Evolutionary conservation across 2,888 invertebrate genomes (phyloP).

Genomic region (Eupithecia subumbrata): DNA sequence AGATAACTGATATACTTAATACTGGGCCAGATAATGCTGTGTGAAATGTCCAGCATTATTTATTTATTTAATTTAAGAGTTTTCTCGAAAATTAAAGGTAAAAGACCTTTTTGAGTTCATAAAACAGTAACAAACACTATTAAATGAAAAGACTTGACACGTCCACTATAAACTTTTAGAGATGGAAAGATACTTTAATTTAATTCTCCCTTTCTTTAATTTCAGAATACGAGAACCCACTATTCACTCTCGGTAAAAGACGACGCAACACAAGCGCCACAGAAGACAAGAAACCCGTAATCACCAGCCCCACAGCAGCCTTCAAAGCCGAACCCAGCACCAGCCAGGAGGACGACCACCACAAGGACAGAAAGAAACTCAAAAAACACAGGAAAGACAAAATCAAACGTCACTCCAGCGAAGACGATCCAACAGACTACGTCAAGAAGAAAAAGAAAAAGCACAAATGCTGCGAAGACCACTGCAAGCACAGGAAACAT

Average conservation of each 20-base stretch:
- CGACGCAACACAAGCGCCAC: constrained; percentile 88
- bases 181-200: background rate
- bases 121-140: background rate
- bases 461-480: constrained; percentile 88
- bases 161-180: background rate
- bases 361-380: constrained; percentile 86
- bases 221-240: constrained; percentile 93
- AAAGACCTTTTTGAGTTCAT: background rate
- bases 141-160: background rate
- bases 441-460: constrained; percentile 88
- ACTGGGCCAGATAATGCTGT: too few species aligned
- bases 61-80: too few species aligned
- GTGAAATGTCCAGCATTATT: too few species aligned
- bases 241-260: constrained; percentile 90
- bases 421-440: constrained; percentile 76
- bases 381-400: constrained; percentile 89
- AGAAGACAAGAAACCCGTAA: constrained; percentile 80
- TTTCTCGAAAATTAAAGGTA: background rate
- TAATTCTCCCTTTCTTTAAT: constrained; percentile 40
- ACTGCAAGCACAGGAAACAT: constrained; percentile 88
- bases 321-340: constrained; percentile 56
- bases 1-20: too few species aligned
- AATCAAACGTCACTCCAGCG: constrained; percentile 74
- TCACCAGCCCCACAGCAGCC: constrained; percentile 45
- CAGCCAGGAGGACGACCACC: constrained; percentile 70